Evolutionary conservation across 2,113 vertebrate genomes (phyloP), one percentile per base, ranked within the genome.

Genomic region (Pycnonotus jocosus): DNA sequence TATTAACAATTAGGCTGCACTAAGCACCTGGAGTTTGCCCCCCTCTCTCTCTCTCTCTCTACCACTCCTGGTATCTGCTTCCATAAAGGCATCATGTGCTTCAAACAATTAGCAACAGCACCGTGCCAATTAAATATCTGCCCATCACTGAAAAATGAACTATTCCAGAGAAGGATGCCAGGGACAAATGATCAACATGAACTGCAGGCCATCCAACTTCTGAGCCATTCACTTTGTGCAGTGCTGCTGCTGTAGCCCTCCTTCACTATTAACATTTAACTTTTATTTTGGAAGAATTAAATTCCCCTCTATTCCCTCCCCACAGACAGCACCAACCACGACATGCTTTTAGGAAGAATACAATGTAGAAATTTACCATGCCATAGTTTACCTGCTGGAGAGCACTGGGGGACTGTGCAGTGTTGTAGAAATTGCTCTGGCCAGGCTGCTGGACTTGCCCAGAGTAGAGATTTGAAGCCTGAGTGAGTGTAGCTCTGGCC

Each of bases 371-470:
- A 98, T 98, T 98, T 98, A 98, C 98, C 98, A 97, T 98, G 98
- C 98, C 97, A 98, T 96, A 98, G 98, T 98, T 98, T 98, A 99
- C 99, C 99, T 99, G 99, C 97, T 99, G 99, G 90, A 99, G 98
- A 92, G 99, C 98, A 95, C 98, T 99, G 53, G 99, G 98, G 42
- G 99, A 99, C 94, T 99, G 99, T 65, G 99, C 99, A 93, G 99
- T 99, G 95, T 99, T 99, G 96, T 99, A 99, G 97, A 99, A 99
- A 93, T 98, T 99, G 86, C 98, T 99, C 97, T 99, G 99, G 44
- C 98, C 98, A 90, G 99, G 99, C 90, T 99, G 99, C 25, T 99
- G 99, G 69, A 99, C 98, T 97, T 99, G 99, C 73, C 99, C 99
- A 65, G 99, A 99, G 96, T 99, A 99, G 92, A 99, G 98, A 96